These are phyloP conservation scores for Argopecten irradians DNA, from an alignment of 1,140 invertebrate species.

Conservation along the genomic window DNA sequence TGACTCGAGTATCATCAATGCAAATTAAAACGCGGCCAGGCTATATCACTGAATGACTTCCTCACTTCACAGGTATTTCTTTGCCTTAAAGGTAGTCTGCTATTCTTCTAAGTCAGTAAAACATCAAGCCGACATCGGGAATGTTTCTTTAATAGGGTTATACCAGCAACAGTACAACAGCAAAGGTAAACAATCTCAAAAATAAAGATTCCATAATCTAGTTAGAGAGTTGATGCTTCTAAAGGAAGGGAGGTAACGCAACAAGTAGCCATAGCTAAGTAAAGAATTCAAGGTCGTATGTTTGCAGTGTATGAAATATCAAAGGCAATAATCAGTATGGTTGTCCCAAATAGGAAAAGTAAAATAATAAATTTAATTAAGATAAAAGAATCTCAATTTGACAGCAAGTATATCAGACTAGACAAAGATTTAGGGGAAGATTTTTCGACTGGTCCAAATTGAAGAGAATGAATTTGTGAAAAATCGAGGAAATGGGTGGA, in stretches of 20 bases:
- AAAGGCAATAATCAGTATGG: too few relatives aligned
- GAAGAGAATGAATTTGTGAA: too few relatives aligned
- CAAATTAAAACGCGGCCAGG: conserved; percentile 1
- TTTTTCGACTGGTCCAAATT: too few relatives aligned
- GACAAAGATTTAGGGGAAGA: too few relatives aligned
- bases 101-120: neutral
- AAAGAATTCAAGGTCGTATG: neutral
- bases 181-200: neutral
- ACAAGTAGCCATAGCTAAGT: neutral
- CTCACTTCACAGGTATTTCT: conserved; percentile 9
- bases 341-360: too few relatives aligned
- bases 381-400: too few relatives aligned
- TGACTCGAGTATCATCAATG: conserved; percentile 7
- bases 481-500: too few relatives aligned
- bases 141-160: neutral
- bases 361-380: too few relatives aligned
- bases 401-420: too few relatives aligned
- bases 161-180: neutral
- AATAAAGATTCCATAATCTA: neutral
- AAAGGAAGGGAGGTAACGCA: neutral
- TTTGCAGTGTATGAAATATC: too few relatives aligned
- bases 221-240: neutral
- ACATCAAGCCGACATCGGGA: neutral
- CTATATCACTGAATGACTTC: conserved; percentile 10
- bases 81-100: neutral